Evolutionary conservation across 2,113 vertebrate genomes (phyloP).

Genomic region (Callorhinus ursinus): DNA sequence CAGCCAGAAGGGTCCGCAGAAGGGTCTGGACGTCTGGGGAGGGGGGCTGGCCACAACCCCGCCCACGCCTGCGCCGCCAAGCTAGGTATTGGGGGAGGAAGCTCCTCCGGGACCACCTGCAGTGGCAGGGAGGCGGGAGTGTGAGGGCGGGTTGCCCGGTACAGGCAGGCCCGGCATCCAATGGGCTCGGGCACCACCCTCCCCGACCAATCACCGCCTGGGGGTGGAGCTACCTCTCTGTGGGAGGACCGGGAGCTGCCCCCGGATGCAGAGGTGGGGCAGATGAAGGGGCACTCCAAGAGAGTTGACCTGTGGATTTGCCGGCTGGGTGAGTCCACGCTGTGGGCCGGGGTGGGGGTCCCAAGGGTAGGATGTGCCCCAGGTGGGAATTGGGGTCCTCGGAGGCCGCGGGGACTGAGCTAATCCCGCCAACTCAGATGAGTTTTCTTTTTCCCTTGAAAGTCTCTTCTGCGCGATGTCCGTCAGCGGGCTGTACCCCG

Average conservation of each 20-base stretch:
- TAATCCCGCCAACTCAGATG: background rate
- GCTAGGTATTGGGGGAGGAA: background rate
- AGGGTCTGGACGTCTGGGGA: background rate
- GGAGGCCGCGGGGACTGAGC: background rate
- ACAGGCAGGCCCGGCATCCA: conserved; percentile 52
- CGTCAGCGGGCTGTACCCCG: background rate
- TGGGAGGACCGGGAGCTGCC: background rate
- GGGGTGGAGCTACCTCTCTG: background rate
- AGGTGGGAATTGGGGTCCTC: too few species aligned
- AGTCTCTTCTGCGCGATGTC: background rate
- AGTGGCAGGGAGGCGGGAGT: conserved; percentile 75
- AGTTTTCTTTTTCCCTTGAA: background rate
- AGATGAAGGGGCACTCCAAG: background rate
- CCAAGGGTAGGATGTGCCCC: background rate
- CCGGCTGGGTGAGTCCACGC: too few species aligned
- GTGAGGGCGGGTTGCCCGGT: background rate
- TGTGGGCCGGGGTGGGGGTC: background rate
- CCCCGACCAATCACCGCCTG: accelerated
- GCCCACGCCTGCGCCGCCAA: conserved; percentile 36
- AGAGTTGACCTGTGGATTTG: background rate
- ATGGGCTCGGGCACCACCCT: background rate
- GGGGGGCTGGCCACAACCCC: background rate
- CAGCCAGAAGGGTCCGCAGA: too few species aligned
- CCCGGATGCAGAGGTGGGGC: background rate
- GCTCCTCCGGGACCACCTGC: conserved; percentile 55